Conservation (phyloP, 2,113 vertebrate species). For the Hippoglossus stenolepis region DNA sequence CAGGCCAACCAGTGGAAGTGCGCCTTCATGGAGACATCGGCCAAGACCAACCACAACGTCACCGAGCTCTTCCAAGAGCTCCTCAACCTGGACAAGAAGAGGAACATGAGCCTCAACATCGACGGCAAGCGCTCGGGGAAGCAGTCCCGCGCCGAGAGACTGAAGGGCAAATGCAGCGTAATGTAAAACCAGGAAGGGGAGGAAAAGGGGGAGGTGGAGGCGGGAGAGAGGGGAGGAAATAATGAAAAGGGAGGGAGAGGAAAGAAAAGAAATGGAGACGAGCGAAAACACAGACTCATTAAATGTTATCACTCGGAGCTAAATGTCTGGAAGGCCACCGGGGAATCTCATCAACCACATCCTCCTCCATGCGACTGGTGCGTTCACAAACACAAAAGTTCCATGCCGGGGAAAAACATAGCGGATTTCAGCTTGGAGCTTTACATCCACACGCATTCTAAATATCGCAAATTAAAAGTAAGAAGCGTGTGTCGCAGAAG, state of each 20-base stretch:
- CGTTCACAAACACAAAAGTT: constrained; percentile 36
- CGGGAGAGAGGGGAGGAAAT: not conserved
- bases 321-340: constrained; percentile 21
- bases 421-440: constrained; percentile 36
- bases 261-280: not conserved
- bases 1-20: constrained; percentile 95
- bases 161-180: constrained; percentile 94
- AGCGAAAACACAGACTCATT: constrained; percentile 20
- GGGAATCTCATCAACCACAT: constrained; percentile 50
- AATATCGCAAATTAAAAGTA: not conserved
- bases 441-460: constrained; percentile 29
- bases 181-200: constrained; percentile 83
- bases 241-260: not conserved
- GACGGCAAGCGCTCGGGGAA: constrained; percentile 92
- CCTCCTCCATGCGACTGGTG: constrained; percentile 45
- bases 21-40: constrained; percentile 98
- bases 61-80: constrained; percentile 99
- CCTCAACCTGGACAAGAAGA: constrained; percentile 95
- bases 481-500: constrained; percentile 1
- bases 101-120: constrained; percentile 94
- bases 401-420: constrained; percentile 3
- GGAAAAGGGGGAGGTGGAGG: constrained; percentile 8
- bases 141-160: constrained; percentile 94
- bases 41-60: constrained; percentile 99
- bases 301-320: constrained; percentile 31